Conservation (phyloP, 2,888 invertebrate genomes). For the Colletes collaris region DNA sequence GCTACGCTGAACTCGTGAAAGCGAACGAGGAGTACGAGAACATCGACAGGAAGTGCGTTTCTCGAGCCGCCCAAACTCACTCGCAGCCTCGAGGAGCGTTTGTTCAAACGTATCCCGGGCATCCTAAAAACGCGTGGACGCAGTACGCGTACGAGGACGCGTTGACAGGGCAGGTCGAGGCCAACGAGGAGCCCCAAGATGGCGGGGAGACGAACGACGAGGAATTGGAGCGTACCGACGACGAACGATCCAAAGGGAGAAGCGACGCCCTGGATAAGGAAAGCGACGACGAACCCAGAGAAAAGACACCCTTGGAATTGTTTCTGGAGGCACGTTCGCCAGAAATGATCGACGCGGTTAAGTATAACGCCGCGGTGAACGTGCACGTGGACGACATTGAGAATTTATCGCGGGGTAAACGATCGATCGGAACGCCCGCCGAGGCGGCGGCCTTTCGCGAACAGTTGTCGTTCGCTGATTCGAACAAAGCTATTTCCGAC, state of each 20-base stretch:
- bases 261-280: background rate
- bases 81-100: conserved; percentile 80
- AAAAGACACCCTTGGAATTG: conserved; percentile 50
- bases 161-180: conserved; percentile 10
- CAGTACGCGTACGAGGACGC: conserved; percentile 75
- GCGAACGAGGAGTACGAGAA: conserved; percentile 85
- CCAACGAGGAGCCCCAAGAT: conserved; percentile 11
- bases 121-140: conserved; percentile 79
- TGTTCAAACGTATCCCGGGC: conserved; percentile 78
- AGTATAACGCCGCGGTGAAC: conserved; percentile 76
- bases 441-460: conserved; percentile 64
- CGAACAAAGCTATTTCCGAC: conserved; percentile 73
- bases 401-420: conserved; percentile 39
- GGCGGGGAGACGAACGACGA: conserved; percentile 28
- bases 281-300: conserved; percentile 16
- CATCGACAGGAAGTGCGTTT: conserved; percentile 85
- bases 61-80: conserved; percentile 85
- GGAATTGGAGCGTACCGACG: conserved; percentile 40
- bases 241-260: conserved; percentile 39
- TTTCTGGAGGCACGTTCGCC: conserved; percentile 56
- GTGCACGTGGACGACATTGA: conserved; percentile 75
- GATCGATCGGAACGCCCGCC: too few relatives aligned
- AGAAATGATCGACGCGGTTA: conserved; percentile 69
- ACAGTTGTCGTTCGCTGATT: conserved; percentile 72
- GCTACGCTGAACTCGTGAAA: conserved; percentile 87